phyloP scores from a whole-genome alignment of 2,113 vertebrate species.

The Petrocephalus microphthalmus region DNA sequence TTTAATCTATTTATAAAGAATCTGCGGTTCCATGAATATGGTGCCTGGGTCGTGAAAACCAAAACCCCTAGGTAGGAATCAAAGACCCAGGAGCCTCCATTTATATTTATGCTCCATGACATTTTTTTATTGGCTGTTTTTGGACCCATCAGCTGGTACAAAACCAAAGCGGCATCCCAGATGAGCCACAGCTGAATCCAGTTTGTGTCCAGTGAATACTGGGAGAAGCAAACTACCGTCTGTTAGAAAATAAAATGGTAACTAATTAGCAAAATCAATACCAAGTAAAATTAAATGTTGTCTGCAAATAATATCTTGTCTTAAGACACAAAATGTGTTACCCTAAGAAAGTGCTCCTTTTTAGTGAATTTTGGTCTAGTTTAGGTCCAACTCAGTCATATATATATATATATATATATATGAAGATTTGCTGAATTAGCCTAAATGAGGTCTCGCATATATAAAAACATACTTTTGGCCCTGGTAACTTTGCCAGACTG shows the following conservation, averaged over 20 bases:
- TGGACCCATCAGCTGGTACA: not conserved
- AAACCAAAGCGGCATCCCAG: not conserved
- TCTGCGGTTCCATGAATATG: not conserved
- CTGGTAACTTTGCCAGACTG: not conserved
- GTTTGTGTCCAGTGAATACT: not conserved
- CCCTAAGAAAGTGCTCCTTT: not conserved
- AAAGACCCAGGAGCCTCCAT: not conserved
- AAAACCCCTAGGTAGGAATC: not conserved
- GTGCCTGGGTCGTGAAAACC: not conserved
- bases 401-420: not conserved
- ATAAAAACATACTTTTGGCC: not conserved
- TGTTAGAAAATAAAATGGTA: not conserved
- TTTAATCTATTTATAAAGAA: conserved; percentile 10
- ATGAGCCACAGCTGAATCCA: not conserved
- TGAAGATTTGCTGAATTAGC: not conserved
- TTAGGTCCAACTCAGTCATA: not conserved
- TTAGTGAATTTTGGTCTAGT: not conserved
- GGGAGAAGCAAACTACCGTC: not conserved
- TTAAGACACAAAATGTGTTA: not conserved
- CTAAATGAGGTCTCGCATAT: not conserved
- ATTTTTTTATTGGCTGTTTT: not conserved
- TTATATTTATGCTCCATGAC: not conserved
- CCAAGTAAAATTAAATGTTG: not conserved
- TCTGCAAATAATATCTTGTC: not conserved
- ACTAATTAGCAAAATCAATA: not conserved